These are phyloP conservation scores for Ophthalmolycus amberensis DNA, from an alignment of 2,113 vertebrate genomes.

Conservation along the genomic window DNA sequence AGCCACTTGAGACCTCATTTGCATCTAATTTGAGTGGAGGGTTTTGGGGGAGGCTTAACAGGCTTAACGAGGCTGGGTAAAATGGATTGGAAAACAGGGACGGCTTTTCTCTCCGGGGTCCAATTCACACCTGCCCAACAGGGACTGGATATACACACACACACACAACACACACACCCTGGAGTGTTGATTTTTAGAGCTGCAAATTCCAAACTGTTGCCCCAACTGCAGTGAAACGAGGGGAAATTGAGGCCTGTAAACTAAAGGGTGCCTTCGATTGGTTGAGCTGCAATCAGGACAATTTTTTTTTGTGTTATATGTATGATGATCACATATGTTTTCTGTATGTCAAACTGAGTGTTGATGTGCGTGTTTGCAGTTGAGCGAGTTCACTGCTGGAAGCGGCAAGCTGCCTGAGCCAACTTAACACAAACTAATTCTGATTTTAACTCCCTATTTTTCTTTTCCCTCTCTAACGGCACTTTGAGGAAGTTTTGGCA, in stretches of 20 bases:
- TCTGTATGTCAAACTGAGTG: constrained; percentile 2
- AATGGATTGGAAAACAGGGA: constrained; percentile 68
- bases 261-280: constrained; percentile 27
- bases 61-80: constrained; percentile 68
- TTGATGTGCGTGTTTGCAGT: constrained; percentile 11
- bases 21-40: constrained; percentile 81
- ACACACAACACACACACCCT: constrained; percentile 45
- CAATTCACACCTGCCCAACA: constrained; percentile 75
- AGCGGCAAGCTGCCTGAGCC: constrained; percentile 24
- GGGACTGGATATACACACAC: constrained; percentile 37
- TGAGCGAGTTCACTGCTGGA: constrained; percentile 57
- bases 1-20: constrained; percentile 82
- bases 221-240: constrained; percentile 45
- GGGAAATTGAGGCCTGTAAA: constrained; percentile 33
- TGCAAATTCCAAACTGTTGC: constrained; percentile 62
- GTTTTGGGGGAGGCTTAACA: constrained; percentile 64
- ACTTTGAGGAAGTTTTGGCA: constrained; percentile 64
- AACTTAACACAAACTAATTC: constrained; percentile 59
- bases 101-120: constrained; percentile 72
- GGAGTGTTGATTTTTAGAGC: constrained; percentile 53
- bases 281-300: constrained; percentile 37
- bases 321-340: background rate
- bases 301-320: background rate
- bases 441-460: constrained; percentile 61
- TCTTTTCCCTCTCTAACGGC: constrained; percentile 53